Evolutionary conservation across 2,113 vertebrate species (phyloP).

Genomic region (Thamnaconus septentrionalis): DNA sequence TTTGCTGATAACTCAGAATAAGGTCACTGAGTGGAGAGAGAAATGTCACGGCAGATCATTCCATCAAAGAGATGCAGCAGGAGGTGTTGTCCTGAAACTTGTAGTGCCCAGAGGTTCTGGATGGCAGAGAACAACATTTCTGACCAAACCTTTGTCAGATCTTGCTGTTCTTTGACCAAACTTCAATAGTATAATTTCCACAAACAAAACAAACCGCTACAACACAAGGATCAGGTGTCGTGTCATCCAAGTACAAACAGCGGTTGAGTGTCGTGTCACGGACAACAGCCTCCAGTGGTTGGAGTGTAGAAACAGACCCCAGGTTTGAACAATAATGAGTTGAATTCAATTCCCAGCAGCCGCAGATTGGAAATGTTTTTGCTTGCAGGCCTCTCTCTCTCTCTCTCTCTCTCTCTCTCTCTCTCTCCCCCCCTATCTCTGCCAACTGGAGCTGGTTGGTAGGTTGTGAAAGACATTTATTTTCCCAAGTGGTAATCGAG

Average conservation of each 20-base stretch:
- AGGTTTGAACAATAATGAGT: conserved; percentile 48
- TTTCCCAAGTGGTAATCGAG: conserved; percentile 16
- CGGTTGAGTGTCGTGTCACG: conserved; percentile 9
- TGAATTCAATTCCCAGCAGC: conserved; percentile 30
- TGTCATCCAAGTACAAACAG: not conserved
- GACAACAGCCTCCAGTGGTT: conserved; percentile 9
- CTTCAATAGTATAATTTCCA: conserved; percentile 7
- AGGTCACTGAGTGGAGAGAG: no score
- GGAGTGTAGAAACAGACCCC: conserved; percentile 4
- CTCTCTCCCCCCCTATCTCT: not conserved
- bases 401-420: no score
- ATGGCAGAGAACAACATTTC: not conserved
- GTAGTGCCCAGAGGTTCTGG: conserved; percentile 26
- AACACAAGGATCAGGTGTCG: not conserved
- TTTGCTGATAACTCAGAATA: not conserved
- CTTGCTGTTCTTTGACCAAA: not conserved
- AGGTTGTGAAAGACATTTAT: conserved; percentile 45
- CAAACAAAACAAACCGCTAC: not conserved
- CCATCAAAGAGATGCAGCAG: not conserved
- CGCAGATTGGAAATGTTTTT: conserved; percentile 30
- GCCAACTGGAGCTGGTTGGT: conserved; percentile 39
- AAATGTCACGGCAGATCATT: no score
- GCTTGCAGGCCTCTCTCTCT: not conserved
- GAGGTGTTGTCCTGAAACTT: conserved; percentile 36
- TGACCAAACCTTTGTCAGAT: not conserved